Percentiles rank a stretch among this genome's conserved stretches.
Conservation (phyloP, 2,888 invertebrate genomes). For the Stenurella melanura region DNA sequence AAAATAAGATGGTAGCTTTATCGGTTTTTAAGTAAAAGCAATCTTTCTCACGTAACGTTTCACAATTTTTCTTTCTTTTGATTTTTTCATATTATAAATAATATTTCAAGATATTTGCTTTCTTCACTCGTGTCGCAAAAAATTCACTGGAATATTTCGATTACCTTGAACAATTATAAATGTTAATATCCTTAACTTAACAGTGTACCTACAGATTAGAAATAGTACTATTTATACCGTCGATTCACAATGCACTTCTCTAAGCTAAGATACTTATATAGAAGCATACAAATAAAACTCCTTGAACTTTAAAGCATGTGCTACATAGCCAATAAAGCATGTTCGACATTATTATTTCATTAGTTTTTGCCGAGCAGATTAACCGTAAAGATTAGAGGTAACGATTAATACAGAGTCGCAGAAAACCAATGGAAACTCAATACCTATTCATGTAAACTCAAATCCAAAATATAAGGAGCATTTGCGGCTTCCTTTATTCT, state of each 20-base stretch:
- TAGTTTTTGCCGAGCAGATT: neutral
- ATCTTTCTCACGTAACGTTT: no score
- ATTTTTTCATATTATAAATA: no score
- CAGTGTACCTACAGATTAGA: neutral
- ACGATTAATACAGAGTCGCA: neutral
- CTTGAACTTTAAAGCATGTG: neutral
- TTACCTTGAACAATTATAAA: no score
- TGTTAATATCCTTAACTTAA: no score
- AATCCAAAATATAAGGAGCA: no score
- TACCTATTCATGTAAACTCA: neutral
- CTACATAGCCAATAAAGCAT: slow-evolving; percentile 7
- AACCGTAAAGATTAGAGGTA: neutral
- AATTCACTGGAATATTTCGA: no score
- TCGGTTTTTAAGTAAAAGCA: no score
- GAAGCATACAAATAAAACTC: neutral
- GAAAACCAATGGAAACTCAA: neutral
- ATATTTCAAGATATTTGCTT: no score
- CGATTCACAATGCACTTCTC: neutral
- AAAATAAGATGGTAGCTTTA: no score
- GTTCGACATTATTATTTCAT: slow-evolving; percentile 1
- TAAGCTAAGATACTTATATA: neutral
- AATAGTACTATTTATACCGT: neutral
- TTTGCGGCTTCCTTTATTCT: no score
- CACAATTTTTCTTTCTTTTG: no score
- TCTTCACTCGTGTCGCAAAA: no score